Percentiles rank a stretch among this genome's conserved stretches.
phyloP scores from a whole-genome alignment of 2,888 invertebrate species.

The Xylota segnis region DNA sequence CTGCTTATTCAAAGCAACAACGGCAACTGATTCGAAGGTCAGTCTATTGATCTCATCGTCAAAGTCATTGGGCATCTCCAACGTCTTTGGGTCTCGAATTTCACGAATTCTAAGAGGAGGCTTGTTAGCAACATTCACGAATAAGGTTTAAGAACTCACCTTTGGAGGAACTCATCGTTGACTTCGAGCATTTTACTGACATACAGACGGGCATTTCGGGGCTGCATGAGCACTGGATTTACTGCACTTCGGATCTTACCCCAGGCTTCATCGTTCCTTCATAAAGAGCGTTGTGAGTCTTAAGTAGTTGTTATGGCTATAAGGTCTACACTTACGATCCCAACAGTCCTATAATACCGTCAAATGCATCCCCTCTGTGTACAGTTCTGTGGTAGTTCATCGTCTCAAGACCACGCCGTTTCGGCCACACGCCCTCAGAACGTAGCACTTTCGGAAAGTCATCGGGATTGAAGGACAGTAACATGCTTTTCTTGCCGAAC shows the following conservation, averaged over 20 bases:
- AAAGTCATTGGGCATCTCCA: constrained; percentile 84
- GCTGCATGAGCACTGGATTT: constrained; percentile 88
- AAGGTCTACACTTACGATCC: constrained; percentile 80
- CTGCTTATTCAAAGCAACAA: constrained; percentile 81
- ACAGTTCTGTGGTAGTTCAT: constrained; percentile 82
- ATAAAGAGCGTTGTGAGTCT: constrained; percentile 80
- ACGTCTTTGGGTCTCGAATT: constrained; percentile 78
- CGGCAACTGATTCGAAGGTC: constrained; percentile 85
- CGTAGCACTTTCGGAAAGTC: constrained; percentile 84
- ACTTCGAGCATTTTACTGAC: constrained; percentile 84
- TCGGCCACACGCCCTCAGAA: constrained; percentile 76
- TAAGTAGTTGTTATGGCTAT: constrained; percentile 77
- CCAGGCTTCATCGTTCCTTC: constrained; percentile 88
- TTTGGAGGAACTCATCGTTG: constrained; percentile 79
- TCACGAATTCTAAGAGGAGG: constrained; percentile 78
- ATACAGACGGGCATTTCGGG: constrained; percentile 85
- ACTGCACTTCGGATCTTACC: constrained; percentile 87
- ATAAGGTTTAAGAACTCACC: constrained; percentile 81
- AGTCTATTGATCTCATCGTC: constrained; percentile 85
- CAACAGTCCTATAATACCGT: constrained; percentile 76
- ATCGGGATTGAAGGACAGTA: constrained; percentile 85
- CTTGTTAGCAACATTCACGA: constrained; percentile 77
- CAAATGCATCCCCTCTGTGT: constrained; percentile 79
- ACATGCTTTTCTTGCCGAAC: constrained; percentile 78
- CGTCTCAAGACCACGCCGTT: constrained; percentile 81